Conservation (phyloP, 2,888 invertebrate species). For the Parthenolecanium corni region DNA sequence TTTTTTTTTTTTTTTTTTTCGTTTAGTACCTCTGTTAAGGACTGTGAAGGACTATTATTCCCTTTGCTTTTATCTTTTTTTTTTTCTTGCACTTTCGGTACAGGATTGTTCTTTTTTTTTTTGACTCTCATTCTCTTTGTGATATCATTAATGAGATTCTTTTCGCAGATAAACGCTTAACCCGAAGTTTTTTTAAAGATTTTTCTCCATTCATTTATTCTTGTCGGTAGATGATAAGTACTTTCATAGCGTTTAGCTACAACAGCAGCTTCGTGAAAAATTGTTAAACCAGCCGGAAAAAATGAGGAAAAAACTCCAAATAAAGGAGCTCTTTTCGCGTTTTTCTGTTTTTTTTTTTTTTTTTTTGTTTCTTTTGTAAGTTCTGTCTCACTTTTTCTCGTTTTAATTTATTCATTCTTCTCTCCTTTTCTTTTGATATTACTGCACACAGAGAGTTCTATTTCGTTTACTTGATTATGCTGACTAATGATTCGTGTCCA, state of each 20-base stretch:
- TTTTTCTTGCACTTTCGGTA: constrained; percentile 11
- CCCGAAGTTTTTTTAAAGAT: constrained; percentile 27
- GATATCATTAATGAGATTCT: constrained; percentile 27
- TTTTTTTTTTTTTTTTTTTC: neutral
- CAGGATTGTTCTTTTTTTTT: constrained; percentile 20
- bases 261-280: constrained; percentile 26
- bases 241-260: constrained; percentile 24
- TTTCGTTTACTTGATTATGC: constrained; percentile 23
- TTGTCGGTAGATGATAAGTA: constrained; percentile 27
- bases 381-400: constrained; percentile 1
- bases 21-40: neutral
- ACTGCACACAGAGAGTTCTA: constrained; percentile 16
- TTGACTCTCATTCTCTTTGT: neutral
- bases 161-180: constrained; percentile 23
- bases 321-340: constrained; percentile 19
- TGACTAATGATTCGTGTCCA: constrained; percentile 25
- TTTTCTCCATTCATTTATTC: constrained; percentile 27
- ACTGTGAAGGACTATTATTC: constrained; percentile 21
- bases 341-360: neutral
- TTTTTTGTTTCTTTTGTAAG: neutral
- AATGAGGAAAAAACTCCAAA: constrained; percentile 22
- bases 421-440: neutral
- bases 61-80: constrained; percentile 13
- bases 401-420: too few species aligned
- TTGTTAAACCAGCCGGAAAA: constrained; percentile 27